Base-by-base conservation (phyloP, 2,113 vertebrate species). In the Rallus limicola region DNA sequence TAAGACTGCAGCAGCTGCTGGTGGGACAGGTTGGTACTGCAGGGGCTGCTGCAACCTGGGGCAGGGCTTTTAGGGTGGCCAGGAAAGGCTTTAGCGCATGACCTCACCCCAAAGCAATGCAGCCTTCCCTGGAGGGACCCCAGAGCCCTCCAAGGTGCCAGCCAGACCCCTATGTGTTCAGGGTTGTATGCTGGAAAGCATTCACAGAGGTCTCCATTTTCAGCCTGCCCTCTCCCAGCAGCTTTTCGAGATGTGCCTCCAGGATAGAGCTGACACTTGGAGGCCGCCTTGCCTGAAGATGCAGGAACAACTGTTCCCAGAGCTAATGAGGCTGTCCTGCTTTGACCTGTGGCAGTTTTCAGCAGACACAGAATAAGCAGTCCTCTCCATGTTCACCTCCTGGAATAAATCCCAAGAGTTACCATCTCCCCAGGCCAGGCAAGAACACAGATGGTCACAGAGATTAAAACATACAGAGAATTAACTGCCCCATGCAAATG, bases 401-500 rank as follows among this genome's bases (percentile, higher is more conserved):
- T 92, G 82, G 89, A 94, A 94, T 86, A 97, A 96, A 96, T 94
- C 95, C 87, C 60, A 86, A 83, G 93, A 92, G 85, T 91, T 95
- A 70, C 62, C 36, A 2, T 59, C 63, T 94, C 82, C 69, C 86
- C 75, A 69, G 91, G 40, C 40, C 36, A 6, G 65, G 88, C 79
- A 48, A 71, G 89, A 93, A 79, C 94, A 92, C 97, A 97, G 97
- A 97, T 97, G 97, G 96, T 97, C 88, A 5, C 2, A 0, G 95
- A 94, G 97, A 97, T 97, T 96, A 96, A 94, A 94, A 90, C 89
- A 64, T 28, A 64, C 42, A 86, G 70, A 92, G 96, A 96, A 96
- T 97, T 97, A 97, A 96, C 78, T 6, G 12, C 65, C 40, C 76
- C 15, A 16, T 85, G 87, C 91, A 95, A 97, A 97, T 69, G 88